Evolutionary conservation across 2,113 vertebrate genomes (phyloP).

Genomic region (Oreamnos americanus): DNA sequence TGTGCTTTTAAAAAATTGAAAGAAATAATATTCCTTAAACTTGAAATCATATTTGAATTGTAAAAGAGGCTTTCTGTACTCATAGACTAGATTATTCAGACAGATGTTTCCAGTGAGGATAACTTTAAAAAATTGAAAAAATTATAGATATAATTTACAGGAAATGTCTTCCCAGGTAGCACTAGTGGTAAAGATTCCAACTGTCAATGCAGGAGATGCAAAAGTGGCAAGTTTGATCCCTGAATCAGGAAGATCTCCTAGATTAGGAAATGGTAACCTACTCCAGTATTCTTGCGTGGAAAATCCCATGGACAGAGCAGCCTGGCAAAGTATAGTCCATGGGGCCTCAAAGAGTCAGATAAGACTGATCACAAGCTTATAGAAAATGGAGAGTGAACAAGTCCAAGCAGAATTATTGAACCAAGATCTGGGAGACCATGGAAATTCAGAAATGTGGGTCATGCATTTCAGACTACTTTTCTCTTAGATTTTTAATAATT

Average conservation of each 20-base stretch:
- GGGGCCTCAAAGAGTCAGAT: not conserved
- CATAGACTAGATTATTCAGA: not conserved
- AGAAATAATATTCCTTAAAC: not conserved
- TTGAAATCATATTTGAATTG: not conserved
- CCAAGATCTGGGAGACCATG: not conserved
- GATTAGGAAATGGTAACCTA: not conserved
- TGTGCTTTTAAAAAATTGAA: not conserved
- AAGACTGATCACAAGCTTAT: not conserved
- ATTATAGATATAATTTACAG: not conserved
- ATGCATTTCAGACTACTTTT: not conserved
- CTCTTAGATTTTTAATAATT: not conserved
- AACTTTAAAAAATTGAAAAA: not conserved
- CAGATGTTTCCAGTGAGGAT: not conserved
- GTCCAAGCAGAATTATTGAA: not conserved
- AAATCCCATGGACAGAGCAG: not conserved
- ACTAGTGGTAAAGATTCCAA: not conserved
- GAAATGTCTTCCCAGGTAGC: not conserved
- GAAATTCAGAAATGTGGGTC: not conserved
- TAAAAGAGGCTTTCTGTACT: not conserved
- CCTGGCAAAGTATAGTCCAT: not conserved
- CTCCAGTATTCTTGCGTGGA: not conserved
- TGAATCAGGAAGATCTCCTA: not conserved
- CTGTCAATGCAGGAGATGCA: not conserved
- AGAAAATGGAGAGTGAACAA: not conserved
- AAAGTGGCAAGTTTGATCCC: not conserved